Conservation (phyloP, 2,797 vertebrate genomes). For the Sebastes steindachneri region DNA sequence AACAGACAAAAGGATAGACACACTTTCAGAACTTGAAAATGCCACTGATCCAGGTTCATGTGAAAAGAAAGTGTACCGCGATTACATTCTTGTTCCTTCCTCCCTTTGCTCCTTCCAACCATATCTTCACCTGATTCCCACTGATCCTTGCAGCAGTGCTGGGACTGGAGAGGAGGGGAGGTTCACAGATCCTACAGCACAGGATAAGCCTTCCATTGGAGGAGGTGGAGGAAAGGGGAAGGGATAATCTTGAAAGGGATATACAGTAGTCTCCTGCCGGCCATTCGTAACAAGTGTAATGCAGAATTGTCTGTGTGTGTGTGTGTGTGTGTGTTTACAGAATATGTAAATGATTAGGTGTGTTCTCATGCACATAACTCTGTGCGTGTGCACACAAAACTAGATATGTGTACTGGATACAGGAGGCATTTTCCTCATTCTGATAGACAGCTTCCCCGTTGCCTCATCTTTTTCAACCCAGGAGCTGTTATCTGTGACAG, state of each 20-base stretch:
- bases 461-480: slow-evolving; percentile 24
- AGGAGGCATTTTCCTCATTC: slow-evolving; percentile 8
- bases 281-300: slow-evolving; percentile 11
- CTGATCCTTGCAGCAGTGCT: slow-evolving; percentile 49
- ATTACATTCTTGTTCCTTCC: slow-evolving; percentile 20
- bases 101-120: slow-evolving; percentile 28
- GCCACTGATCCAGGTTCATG: slow-evolving; percentile 36
- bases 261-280: slow-evolving; percentile 1
- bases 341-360: not conserved
- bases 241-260: slow-evolving; percentile 48
- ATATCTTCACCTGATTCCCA: slow-evolving; percentile 48
- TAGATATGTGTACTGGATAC: slow-evolving; percentile 7
- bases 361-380: not conserved
- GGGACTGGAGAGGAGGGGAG: slow-evolving; percentile 21
- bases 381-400: not conserved
- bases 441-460: slow-evolving; percentile 22
- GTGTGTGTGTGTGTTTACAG: not conserved
- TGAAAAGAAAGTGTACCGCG: slow-evolving; percentile 6
- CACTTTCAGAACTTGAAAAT: slow-evolving; percentile 22
- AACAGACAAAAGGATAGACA: slow-evolving; percentile 25
- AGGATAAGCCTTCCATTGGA: slow-evolving; percentile 35
- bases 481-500: slow-evolving; percentile 56
- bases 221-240: slow-evolving; percentile 1
- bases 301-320: not conserved
- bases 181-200: slow-evolving; percentile 51